A percentile compares a stretch with the other conserved stretches of the same genome.
phyloP scores from a whole-genome alignment of 2,888 invertebrate genomes.

The Notodonta ziczac region DNA sequence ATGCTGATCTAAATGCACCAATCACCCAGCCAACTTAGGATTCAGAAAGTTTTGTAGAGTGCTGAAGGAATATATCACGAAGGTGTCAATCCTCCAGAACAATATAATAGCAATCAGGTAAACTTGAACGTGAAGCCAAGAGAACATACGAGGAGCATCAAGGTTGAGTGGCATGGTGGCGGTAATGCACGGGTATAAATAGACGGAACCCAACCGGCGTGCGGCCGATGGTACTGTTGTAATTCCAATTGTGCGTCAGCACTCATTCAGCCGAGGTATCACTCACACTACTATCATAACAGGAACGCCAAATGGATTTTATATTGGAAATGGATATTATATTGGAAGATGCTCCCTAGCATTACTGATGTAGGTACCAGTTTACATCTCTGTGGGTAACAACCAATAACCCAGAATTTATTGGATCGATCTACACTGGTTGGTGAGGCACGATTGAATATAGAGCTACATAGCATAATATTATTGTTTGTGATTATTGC shows the following conservation, averaged over 20 bases:
- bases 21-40: too few species aligned
- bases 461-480: too few species aligned
- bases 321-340: not conserved
- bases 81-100: not conserved
- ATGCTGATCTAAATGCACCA: too few species aligned
- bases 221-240: constrained; percentile 58
- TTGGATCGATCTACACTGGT: too few species aligned
- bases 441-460: too few species aligned
- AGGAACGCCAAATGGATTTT: constrained; percentile 16
- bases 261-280: constrained; percentile 45
- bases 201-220: constrained; percentile 55
- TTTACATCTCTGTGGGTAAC: too few species aligned
- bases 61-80: too few species aligned
- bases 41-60: too few species aligned
- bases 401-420: too few species aligned
- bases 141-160: constrained; percentile 49
- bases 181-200: constrained; percentile 75
- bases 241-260: constrained; percentile 43
- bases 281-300: constrained; percentile 25
- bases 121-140: constrained; percentile 31
- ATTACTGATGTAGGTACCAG: not conserved
- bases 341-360: not conserved
- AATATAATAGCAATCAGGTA: constrained; percentile 11
- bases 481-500: too few species aligned
- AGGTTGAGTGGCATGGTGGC: constrained; percentile 61